Percentiles rank a stretch among this genome's conserved stretches.
phyloP scores from a whole-genome alignment of 2,113 vertebrate genomes.

The Mionectes macconnelli region DNA sequence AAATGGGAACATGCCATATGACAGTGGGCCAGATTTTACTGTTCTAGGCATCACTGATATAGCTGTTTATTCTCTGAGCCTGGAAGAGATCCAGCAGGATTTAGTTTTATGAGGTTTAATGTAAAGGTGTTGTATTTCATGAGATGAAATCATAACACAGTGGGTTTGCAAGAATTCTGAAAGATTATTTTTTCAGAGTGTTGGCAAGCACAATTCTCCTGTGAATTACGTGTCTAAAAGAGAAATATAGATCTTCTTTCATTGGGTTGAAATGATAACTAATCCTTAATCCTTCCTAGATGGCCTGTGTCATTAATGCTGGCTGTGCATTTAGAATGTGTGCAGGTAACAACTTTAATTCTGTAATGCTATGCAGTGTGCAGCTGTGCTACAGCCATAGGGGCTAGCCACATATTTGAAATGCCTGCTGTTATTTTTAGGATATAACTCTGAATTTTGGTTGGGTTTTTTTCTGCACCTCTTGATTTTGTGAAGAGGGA shows the following conservation, averaged over 20 bases:
- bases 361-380: background rate
- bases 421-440: background rate
- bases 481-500: background rate
- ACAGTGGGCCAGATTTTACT: conserved; percentile 68
- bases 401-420: background rate
- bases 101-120: conserved; percentile 83
- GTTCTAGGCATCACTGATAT: conserved; percentile 73
- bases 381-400: background rate
- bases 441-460: background rate
- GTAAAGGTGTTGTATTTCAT: conserved; percentile 85
- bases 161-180: conserved; percentile 80
- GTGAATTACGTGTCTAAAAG: conserved; percentile 76
- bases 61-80: conserved; percentile 74
- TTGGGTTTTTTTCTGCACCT: background rate
- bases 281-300: conserved; percentile 76
- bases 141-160: conserved; percentile 86
- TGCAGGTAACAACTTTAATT: conserved; percentile 51
- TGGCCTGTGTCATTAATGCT: conserved; percentile 50
- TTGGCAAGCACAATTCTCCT: conserved; percentile 73
- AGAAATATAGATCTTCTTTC: conserved; percentile 81
- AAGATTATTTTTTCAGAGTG: conserved; percentile 81
- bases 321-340: conserved; percentile 36
- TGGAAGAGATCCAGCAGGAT: conserved; percentile 75
- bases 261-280: conserved; percentile 76
- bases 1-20: conserved; percentile 50